Conservation (phyloP, 2,113 vertebrate genomes). For the Ranitomeya imitator region DNA sequence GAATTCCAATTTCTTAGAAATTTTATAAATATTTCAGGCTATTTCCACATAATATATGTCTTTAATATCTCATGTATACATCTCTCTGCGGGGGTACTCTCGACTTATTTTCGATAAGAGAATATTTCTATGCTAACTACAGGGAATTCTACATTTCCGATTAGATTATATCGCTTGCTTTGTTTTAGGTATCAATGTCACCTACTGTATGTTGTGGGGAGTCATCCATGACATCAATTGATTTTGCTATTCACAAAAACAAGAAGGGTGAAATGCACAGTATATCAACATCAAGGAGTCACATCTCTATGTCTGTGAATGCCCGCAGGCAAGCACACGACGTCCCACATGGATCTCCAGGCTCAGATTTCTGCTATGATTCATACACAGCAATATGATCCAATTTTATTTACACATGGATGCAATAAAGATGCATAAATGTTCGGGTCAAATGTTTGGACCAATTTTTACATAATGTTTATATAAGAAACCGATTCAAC, state of each 20-base stretch:
- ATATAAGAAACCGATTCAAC: not conserved
- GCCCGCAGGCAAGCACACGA: constrained; percentile 7
- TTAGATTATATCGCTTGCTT: not conserved
- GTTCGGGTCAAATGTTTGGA: not conserved
- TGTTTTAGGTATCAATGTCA: constrained; percentile 25
- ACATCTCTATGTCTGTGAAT: not conserved
- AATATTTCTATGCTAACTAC: constrained; percentile 20
- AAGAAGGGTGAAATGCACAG: not conserved
- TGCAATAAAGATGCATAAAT: not conserved
- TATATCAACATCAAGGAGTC: not conserved
- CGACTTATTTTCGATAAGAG: not conserved
- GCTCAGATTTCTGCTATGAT: not conserved
- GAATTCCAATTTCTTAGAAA: constrained; percentile 46
- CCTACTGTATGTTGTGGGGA: constrained; percentile 9
- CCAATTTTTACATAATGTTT: not conserved
- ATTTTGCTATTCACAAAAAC: constrained; percentile 20
- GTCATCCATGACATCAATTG: constrained; percentile 11
- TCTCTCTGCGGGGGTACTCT: constrained; percentile 23
- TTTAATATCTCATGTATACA: constrained; percentile 50
- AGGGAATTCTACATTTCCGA: constrained; percentile 13
- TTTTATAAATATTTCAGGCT: constrained; percentile 54
- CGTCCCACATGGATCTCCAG: not conserved
- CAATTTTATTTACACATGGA: not conserved
- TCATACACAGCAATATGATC: not conserved
- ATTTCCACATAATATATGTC: constrained; percentile 52